Conservation (phyloP, 2,797 vertebrate species). For the Periophthalmus magnuspinnatus region DNA sequence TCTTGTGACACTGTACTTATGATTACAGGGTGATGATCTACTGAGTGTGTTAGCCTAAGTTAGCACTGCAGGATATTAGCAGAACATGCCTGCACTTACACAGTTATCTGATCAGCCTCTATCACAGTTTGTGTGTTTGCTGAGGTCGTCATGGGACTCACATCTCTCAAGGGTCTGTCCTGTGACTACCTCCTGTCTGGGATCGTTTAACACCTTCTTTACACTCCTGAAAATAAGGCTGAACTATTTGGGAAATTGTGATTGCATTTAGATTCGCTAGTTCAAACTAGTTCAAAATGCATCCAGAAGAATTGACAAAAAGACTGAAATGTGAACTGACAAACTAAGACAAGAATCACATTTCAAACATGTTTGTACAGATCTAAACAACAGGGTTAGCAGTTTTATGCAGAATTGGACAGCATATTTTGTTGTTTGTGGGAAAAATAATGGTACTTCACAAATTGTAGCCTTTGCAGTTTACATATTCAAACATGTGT, state of each 20-base stretch:
- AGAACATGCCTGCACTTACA: constrained; percentile 25
- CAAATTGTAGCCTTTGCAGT: no score
- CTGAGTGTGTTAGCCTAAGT: not conserved
- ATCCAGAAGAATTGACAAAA: no score
- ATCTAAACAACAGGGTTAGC: no score
- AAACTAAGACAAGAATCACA: no score
- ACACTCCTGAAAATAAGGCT: constrained; percentile 11
- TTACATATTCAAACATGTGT: not conserved
- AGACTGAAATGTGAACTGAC: no score
- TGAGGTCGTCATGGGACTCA: constrained; percentile 57
- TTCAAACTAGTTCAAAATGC: no score
- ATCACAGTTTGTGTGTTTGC: constrained; percentile 38
- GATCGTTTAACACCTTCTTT: constrained; percentile 15
- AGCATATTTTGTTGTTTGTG: no score
- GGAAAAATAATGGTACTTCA: no score
- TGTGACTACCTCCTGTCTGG: constrained; percentile 58
- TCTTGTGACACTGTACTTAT: not conserved
- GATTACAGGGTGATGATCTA: not conserved
- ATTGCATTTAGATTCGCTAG: no score
- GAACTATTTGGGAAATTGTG: no score
- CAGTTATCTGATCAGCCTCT: constrained; percentile 41
- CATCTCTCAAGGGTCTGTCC: constrained; percentile 48
- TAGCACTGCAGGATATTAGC: constrained; percentile 20
- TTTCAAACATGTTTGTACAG: no score
- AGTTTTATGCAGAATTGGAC: no score